A percentile compares a stretch with the other conserved stretches of the same genome.
Conservation (phyloP, 2,888 invertebrate genomes). For the Pegoplata infirma region DNA sequence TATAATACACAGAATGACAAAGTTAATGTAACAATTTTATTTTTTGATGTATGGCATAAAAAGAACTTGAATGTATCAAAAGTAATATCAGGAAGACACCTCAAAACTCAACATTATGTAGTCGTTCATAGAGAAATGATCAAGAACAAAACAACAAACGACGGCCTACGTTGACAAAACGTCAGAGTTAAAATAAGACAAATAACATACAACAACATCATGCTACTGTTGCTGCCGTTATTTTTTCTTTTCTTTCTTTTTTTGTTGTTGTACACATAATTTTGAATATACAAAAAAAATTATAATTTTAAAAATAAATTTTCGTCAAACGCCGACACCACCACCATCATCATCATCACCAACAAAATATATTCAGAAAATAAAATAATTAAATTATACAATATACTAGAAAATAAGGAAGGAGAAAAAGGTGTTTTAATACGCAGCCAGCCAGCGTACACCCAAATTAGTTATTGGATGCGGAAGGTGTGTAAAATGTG, state of each 20-base stretch:
- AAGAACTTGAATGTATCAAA: background rate
- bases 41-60: background rate
- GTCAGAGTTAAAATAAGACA: constrained; percentile 23
- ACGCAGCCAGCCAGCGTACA: too few species aligned
- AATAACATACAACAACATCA: background rate
- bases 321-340: constrained; percentile 8
- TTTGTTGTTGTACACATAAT: background rate
- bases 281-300: constrained; percentile 8
- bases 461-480: too few species aligned
- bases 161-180: constrained; percentile 41
- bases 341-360: constrained; percentile 17
- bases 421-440: background rate
- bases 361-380: constrained; percentile 11
- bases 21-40: too few species aligned
- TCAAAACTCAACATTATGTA: constrained; percentile 27
- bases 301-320: constrained; percentile 46
- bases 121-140: constrained; percentile 32
- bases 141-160: constrained; percentile 27
- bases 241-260: background rate
- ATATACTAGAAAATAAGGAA: constrained; percentile 18
- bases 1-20: too few species aligned
- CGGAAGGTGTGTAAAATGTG: too few species aligned
- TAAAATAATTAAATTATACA: constrained; percentile 15
- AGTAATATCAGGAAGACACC: constrained; percentile 40
- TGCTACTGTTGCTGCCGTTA: background rate